Evolutionary conservation across 2,888 invertebrate genomes (phyloP).

Genomic region (Rhaphigaster nebulosa): DNA sequence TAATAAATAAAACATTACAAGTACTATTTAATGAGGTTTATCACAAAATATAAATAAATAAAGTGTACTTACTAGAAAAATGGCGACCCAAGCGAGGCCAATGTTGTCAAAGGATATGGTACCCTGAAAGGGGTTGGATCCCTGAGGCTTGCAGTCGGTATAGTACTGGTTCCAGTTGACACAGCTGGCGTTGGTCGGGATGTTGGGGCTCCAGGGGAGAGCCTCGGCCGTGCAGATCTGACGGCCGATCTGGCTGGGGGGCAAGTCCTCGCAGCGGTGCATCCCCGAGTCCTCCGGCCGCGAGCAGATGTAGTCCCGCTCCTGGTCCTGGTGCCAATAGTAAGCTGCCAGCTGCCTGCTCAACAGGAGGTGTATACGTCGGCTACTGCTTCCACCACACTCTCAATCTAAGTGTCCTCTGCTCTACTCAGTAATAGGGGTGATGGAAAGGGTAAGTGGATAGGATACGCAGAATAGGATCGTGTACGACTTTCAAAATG

Average conservation of each 20-base stretch:
- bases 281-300: constrained; percentile 93
- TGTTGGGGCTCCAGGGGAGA: constrained; percentile 72
- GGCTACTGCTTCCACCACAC: not conserved
- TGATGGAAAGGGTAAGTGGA: not conserved
- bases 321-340: constrained; percentile 85
- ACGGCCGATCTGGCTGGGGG: constrained; percentile 81
- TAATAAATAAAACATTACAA: too few species aligned
- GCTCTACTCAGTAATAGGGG: not conserved
- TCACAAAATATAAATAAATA: not conserved
- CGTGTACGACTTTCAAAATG: not conserved
- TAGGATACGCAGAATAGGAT: not conserved
- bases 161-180: constrained; percentile 99
- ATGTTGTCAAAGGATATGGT: constrained; percentile 99
- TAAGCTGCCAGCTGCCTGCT: constrained; percentile 78
- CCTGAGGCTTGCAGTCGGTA: constrained; percentile 91
- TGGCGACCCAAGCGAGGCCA: constrained; percentile 99
- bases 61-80: constrained; percentile 89
- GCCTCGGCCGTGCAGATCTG: constrained; percentile 84
- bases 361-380: not conserved
- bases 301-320: constrained; percentile 97
- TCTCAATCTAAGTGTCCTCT: not conserved
- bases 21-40: not conserved
- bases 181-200: constrained; percentile 82
- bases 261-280: constrained; percentile 89
- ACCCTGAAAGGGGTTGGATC: constrained; percentile 97